Evolutionary conservation across 1,140 invertebrate species (phyloP).

Genomic region (Drosophila orena): DNA sequence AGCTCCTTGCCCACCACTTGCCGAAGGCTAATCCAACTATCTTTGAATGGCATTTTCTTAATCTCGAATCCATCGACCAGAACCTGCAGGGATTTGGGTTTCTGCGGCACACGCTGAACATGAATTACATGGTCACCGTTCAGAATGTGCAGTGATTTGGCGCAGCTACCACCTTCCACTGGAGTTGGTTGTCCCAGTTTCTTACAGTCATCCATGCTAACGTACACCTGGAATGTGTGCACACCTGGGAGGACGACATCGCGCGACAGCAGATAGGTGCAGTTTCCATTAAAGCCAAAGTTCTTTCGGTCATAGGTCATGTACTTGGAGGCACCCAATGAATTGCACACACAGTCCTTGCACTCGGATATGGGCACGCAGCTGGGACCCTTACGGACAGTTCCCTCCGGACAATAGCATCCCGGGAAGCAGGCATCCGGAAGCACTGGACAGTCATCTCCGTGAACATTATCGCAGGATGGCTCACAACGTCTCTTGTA

Average conservation of each 20-base stretch:
- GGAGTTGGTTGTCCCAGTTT: slow-evolving; percentile 52
- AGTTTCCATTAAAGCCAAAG: slow-evolving; percentile 90
- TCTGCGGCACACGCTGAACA: slow-evolving; percentile 84
- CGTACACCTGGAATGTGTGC: slow-evolving; percentile 87
- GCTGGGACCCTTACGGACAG: slow-evolving; percentile 88
- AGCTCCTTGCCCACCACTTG: slow-evolving; percentile 85
- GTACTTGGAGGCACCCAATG: slow-evolving; percentile 89
- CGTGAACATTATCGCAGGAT: slow-evolving; percentile 88
- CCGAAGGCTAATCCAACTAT: slow-evolving; percentile 86
- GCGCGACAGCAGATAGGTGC: slow-evolving; percentile 91
- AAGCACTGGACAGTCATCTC: slow-evolving; percentile 87
- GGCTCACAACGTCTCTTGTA: slow-evolving; percentile 90
- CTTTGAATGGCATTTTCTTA: slow-evolving; percentile 85
- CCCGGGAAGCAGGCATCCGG: slow-evolving; percentile 90
- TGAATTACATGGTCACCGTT: slow-evolving; percentile 88
- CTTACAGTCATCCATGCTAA: slow-evolving; percentile 78
- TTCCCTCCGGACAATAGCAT: slow-evolving; percentile 93
- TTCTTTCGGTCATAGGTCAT: slow-evolving; percentile 90
- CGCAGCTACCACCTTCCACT: slow-evolving; percentile 60
- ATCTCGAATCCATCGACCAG: slow-evolving; percentile 84
- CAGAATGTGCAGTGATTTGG: slow-evolving; percentile 86
- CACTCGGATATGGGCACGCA: slow-evolving; percentile 91
- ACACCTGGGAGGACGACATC: slow-evolving; percentile 87
- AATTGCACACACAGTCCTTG: slow-evolving; percentile 91
- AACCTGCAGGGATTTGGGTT: slow-evolving; percentile 50